Percentiles rank a stretch among this genome's conserved stretches.
phyloP scores from a whole-genome alignment of 1,140 invertebrate species.

The Tetramorium parvispinum region DNA sequence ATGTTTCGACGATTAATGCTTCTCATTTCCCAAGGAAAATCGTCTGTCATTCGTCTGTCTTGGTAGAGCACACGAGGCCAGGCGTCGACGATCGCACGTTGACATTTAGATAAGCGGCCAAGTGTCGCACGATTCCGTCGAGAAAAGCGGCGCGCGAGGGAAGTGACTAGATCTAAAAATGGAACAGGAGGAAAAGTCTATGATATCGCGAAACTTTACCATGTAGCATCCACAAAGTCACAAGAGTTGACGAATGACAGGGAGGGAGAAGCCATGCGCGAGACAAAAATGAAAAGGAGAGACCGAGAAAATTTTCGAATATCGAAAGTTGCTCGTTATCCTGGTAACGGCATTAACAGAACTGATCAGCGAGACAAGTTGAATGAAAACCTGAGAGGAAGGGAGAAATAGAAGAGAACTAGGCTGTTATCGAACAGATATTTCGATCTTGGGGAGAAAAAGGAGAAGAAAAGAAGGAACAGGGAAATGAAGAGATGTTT shows the following conservation, averaged over 20 bases:
- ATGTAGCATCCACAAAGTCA: not conserved
- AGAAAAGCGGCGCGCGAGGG: not conserved
- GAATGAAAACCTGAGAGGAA: not conserved
- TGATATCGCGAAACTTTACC: conserved; percentile 32
- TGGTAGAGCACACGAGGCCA: not conserved
- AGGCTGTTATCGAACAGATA: conserved; percentile 34
- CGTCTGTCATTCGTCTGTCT: not conserved
- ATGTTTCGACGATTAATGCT: not conserved
- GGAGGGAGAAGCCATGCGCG: not conserved
- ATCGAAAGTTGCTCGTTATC: conserved; percentile 46
- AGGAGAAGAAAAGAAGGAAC: conserved; percentile 16
- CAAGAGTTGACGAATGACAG: not conserved
- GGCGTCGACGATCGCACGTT: conserved; percentile 20
- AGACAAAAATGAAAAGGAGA: conserved; percentile 19
- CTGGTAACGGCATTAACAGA: conserved; percentile 74
- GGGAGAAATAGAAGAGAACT: conserved; percentile 61
- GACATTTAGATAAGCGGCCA: conserved; percentile 33
- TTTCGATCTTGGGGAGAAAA: conserved; percentile 61
- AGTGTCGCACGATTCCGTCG: conserved; percentile 3
- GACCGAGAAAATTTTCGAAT: conserved; percentile 25
- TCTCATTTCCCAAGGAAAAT: not conserved
- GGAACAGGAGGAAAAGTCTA: not conserved
- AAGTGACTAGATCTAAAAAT: conserved; percentile 24
- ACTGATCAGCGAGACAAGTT: conserved; percentile 80
- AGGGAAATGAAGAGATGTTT: conserved; percentile 7